Evolutionary conservation across 1,140 invertebrate genomes (phyloP), one percentile per base, ranked within the genome.

Genomic region (Linepithema humile): DNA sequence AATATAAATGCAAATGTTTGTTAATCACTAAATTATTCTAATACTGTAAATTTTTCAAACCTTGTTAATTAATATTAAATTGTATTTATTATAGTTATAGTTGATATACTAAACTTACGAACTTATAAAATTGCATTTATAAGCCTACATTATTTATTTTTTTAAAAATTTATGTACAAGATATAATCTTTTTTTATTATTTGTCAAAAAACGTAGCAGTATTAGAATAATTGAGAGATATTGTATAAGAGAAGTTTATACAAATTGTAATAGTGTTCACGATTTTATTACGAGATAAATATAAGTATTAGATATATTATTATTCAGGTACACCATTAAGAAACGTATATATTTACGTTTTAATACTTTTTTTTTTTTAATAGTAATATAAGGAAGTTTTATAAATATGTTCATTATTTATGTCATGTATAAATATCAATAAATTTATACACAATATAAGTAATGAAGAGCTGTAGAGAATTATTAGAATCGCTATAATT

Each of bases 21-120:
- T 75, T 75, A 48, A 62, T 45, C 26, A 48, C 32, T 62, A 26
- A 75, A 62, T 45, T 75, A 75, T 20, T 75, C 72, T 75, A 55
- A 73, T 73, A 57, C 23, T 62, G 32, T 62, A n/a, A 62, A 38
- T 73, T 73, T 40, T 55, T 57, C 6, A 26, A 38, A 55, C 9
- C 9, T 73, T 55, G n/a, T 45, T 73, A 83, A 59, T 57, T 57
- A 55, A 74, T 72, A 53, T 26, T 64, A 29, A 82, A 26, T 48
- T 57, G n/a, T 20, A 45, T 12, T 12, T 70, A 45, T 55, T 65
- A 23, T 60, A 26, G 5, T 70, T 50, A 12, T 74, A 50, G 1
- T 32, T 17, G 69, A 7, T 72, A 57, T 70, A 64, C 62, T 10
- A 20, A 48, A 53, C 50, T 62, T n/a, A n/a, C n/a, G n/a, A 32